phyloP scores from a whole-genome alignment of 2,113 vertebrate genomes.

The Agapornis roseicollis region DNA sequence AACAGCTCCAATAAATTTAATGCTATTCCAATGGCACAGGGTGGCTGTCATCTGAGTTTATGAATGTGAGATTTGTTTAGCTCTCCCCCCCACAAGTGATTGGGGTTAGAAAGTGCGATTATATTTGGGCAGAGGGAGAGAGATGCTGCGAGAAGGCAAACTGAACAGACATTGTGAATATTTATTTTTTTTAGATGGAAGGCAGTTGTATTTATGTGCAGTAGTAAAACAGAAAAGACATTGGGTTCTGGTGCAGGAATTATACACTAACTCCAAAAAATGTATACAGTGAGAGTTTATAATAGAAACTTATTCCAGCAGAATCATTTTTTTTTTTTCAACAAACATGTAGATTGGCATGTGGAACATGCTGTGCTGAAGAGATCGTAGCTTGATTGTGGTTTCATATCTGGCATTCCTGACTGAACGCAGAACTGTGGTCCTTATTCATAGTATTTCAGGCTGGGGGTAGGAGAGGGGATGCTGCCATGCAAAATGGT shows the following conservation, averaged over 20 bases:
- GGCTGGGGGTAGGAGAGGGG: conserved; percentile 4
- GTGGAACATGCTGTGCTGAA: conserved; percentile 65
- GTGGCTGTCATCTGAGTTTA: conserved; percentile 46
- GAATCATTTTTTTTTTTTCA: conserved; percentile 60
- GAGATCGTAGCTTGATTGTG: conserved; percentile 70
- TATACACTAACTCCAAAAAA: conserved; percentile 60
- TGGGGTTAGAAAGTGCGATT: conserved; percentile 26
- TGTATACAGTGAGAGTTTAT: conserved; percentile 53
- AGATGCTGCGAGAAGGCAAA: conserved; percentile 56
- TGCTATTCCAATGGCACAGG: background rate
- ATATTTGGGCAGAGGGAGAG: conserved; percentile 35
- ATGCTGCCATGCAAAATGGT: background rate
- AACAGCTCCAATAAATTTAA: background rate
- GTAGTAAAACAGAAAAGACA: conserved; percentile 67
- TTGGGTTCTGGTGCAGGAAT: conserved; percentile 61
- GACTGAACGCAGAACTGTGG: conserved; percentile 58
- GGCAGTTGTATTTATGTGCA: conserved; percentile 64
- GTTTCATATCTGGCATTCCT: conserved; percentile 72
- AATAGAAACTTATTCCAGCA: conserved; percentile 65
- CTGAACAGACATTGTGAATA: conserved; percentile 59
- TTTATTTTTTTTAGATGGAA: conserved; percentile 57
- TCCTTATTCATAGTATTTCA: conserved; percentile 49
- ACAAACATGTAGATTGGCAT: conserved; percentile 62
- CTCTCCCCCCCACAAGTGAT: background rate
- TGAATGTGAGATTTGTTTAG: conserved; percentile 62